A percentile compares a stretch with the other conserved stretches of the same genome.
Conservation (phyloP, 1,140 invertebrate genomes). For the Ceratosolen fusciceps region DNA sequence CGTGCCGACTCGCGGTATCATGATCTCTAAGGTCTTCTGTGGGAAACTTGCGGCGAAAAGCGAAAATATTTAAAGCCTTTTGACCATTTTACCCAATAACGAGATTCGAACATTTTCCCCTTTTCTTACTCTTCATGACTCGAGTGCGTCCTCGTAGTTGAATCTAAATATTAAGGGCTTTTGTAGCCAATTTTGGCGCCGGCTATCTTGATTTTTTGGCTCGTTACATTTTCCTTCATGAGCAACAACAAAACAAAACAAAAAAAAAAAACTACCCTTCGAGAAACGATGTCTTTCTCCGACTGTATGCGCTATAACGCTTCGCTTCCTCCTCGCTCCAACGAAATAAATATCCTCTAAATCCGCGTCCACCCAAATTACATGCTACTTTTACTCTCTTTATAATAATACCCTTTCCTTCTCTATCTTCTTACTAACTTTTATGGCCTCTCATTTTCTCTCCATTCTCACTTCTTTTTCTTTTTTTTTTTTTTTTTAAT, state of each 20-base stretch:
- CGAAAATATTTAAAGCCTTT: too few relatives aligned
- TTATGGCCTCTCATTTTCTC: not conserved
- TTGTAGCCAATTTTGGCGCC: slow-evolving; percentile 54
- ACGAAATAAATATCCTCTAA: slow-evolving; percentile 63
- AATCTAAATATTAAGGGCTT: slow-evolving; percentile 69
- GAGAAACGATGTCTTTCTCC: slow-evolving; percentile 60
- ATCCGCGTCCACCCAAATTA: slow-evolving; percentile 58
- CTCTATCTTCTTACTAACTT: not conserved
- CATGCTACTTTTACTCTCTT: slow-evolving; percentile 50
- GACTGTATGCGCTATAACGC: slow-evolving; percentile 5
- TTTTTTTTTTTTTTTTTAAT: not conserved
- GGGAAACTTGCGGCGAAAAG: too few relatives aligned
- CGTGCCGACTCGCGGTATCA: too few relatives aligned
- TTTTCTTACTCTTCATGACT: slow-evolving; percentile 51
- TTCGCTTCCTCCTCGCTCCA: slow-evolving; percentile 35
- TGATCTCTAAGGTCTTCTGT: too few relatives aligned
- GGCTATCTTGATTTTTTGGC: slow-evolving; percentile 59
- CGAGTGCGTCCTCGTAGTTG: slow-evolving; percentile 57
- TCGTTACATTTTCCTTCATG: slow-evolving; percentile 36
- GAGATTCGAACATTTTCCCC: slow-evolving; percentile 53
- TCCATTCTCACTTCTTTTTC: not conserved
- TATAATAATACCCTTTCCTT: slow-evolving; percentile 28
- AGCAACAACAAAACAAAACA: too few relatives aligned
- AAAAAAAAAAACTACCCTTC: too few relatives aligned
- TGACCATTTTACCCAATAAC: too few relatives aligned